A percentile compares a stretch with the other conserved stretches of the same genome.
phyloP scores from a whole-genome alignment of 2,888 invertebrate species.

The Endomychus coccineus region DNA sequence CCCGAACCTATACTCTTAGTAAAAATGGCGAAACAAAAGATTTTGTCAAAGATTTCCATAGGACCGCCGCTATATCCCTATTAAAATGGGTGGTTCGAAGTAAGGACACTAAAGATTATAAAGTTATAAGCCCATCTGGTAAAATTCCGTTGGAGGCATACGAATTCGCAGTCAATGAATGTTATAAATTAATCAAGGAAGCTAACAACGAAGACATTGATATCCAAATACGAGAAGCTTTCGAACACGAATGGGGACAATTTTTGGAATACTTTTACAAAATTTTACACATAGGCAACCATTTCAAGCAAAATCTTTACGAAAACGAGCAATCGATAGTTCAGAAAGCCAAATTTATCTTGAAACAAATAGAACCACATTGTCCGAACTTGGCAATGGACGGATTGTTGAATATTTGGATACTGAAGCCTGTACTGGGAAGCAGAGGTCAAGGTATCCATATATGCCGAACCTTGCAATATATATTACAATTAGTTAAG shows the following conservation, averaged over 20 bases:
- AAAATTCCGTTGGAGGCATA: conserved; percentile 51
- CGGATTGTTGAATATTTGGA: conserved; percentile 81
- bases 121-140: conserved; percentile 48
- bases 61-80: conserved; percentile 70
- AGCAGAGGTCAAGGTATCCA: conserved; percentile 79
- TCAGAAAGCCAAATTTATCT: conserved; percentile 48
- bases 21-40: conserved; percentile 51
- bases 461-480: conserved; percentile 66
- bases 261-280: conserved; percentile 61
- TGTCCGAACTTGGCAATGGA: conserved; percentile 63
- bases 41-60: conserved; percentile 60
- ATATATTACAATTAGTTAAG: conserved; percentile 58
- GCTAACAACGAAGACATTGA: conserved; percentile 62
- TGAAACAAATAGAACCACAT: conserved; percentile 52
- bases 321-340: conserved; percentile 32
- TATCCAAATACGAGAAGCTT: conserved; percentile 35
- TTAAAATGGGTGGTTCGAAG: conserved; percentile 54
- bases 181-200: conserved; percentile 55
- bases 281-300: conserved; percentile 52
- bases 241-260: conserved; percentile 58
- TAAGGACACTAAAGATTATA: conserved; percentile 26
- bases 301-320: conserved; percentile 42
- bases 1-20: conserved; percentile 61
- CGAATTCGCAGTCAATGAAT: conserved; percentile 63
- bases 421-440: conserved; percentile 77